Percentiles rank a stretch among this genome's conserved stretches.
Conservation (phyloP, 2,113 vertebrate species). For the Amia ocellicauda region DNA sequence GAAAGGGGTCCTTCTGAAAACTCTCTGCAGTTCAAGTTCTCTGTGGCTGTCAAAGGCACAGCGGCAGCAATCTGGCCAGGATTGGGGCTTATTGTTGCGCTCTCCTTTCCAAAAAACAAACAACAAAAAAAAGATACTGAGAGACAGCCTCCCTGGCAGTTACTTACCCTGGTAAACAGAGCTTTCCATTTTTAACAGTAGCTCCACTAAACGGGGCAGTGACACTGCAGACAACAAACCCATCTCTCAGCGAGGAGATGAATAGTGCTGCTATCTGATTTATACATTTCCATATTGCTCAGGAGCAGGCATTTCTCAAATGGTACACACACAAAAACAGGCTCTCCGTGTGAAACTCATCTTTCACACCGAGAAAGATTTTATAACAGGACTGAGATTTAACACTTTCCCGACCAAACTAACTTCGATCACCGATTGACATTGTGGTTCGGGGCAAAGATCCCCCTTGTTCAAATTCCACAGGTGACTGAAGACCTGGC, state of each 20-base stretch:
- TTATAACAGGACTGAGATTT: too few relatives aligned
- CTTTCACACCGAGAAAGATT: too few relatives aligned
- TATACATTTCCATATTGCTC: constrained; percentile 12
- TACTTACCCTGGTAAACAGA: constrained; percentile 26
- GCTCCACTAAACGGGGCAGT: constrained; percentile 1
- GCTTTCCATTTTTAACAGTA: constrained; percentile 1
- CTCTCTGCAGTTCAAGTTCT: constrained; percentile 14
- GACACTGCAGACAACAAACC: neutral
- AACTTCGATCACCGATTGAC: too few relatives aligned
- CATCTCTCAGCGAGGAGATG: constrained; percentile 1
- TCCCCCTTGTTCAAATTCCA: too few relatives aligned
- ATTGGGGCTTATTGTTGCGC: constrained; percentile 21
- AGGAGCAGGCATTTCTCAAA: neutral
- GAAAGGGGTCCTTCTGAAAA: constrained; percentile 4
- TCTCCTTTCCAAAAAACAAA: neutral
- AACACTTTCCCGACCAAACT: too few relatives aligned
- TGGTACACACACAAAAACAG: neutral
- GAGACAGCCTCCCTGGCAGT: constrained; percentile 26
- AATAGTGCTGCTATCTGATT: constrained; percentile 5
- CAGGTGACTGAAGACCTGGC: too few relatives aligned
- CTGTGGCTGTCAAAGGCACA: constrained; percentile 14
- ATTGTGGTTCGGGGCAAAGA: too few relatives aligned
- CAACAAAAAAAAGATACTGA: constrained; percentile 23
- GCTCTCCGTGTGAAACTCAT: too few relatives aligned
- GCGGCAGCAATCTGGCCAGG: neutral